Evolutionary conservation across 2,888 invertebrate genomes (phyloP).

Genomic region (Eristalis pertinax): DNA sequence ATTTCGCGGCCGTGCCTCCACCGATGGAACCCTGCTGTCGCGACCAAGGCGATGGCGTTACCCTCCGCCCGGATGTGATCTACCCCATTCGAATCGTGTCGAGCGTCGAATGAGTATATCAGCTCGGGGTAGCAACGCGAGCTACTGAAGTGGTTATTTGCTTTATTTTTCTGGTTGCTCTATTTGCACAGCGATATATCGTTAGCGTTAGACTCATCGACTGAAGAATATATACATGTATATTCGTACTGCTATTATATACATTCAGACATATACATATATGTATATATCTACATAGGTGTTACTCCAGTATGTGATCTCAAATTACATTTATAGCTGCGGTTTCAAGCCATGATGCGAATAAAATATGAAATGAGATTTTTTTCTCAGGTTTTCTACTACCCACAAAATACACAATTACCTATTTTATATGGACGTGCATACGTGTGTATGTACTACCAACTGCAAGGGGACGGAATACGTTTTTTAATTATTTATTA

Average conservation of each 20-base stretch:
- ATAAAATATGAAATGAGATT: constrained; percentile 41
- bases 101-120: constrained; percentile 90
- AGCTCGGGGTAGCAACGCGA: constrained; percentile 83
- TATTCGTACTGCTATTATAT: constrained; percentile 21
- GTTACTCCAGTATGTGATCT: constrained; percentile 68
- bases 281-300: constrained; percentile 44
- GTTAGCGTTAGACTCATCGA: constrained; percentile 46
- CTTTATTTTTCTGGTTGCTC: constrained; percentile 39
- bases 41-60: constrained; percentile 85
- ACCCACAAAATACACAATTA: constrained; percentile 41
- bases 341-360: constrained; percentile 62
- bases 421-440: background rate
- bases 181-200: constrained; percentile 22
- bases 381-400: constrained; percentile 63
- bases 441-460: background rate
- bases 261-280: constrained; percentile 21
- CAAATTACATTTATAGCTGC: constrained; percentile 65
- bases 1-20: constrained; percentile 89
- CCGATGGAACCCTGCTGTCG: constrained; percentile 86
- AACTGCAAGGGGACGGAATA: constrained; percentile 57
- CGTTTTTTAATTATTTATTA: constrained; percentile 56
- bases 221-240: constrained; percentile 47
- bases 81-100: constrained; percentile 82
- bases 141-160: constrained; percentile 75
- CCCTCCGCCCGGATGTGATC: constrained; percentile 82